Conservation (phyloP, 2,113 vertebrate species). For the Picathartes gymnocephalus region DNA sequence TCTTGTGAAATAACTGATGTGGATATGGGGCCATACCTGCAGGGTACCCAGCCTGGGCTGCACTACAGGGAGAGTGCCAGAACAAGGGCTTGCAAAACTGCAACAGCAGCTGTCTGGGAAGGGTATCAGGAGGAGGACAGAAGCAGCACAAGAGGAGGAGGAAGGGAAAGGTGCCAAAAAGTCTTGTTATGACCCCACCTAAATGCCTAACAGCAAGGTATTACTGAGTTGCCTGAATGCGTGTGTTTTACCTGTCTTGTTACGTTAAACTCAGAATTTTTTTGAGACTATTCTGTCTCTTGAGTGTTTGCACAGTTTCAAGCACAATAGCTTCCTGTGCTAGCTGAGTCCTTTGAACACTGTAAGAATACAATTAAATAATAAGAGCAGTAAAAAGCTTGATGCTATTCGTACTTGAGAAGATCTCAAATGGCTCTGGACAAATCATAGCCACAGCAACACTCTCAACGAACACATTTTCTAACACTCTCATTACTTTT, state of each 20-base stretch:
- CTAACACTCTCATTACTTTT: not conserved
- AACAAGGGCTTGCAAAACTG: not conserved
- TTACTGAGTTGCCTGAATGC: not conserved
- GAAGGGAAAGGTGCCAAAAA: not conserved
- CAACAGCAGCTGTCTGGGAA: not conserved
- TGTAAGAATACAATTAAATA: not conserved
- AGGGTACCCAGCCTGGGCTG: not conserved
- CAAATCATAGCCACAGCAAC: not conserved
- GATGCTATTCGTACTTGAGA: not conserved
- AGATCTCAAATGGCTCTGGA: not conserved
- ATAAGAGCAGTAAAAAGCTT: not conserved
- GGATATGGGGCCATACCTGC: too few relatives aligned
- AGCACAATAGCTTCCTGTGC: constrained; percentile 1
- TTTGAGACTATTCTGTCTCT: not conserved
- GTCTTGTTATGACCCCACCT: not conserved
- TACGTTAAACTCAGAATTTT: not conserved
- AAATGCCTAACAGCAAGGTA: not conserved
- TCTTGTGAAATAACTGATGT: not conserved
- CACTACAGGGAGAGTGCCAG: not conserved
- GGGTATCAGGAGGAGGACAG: not conserved
- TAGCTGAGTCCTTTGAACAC: not conserved
- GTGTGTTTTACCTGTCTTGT: not conserved
- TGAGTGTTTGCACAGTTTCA: not conserved
- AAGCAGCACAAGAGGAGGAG: not conserved
- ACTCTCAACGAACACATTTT: not conserved